Base-by-base conservation (phyloP, 2,797 vertebrate species). In the Tenualosa ilisha region DNA sequence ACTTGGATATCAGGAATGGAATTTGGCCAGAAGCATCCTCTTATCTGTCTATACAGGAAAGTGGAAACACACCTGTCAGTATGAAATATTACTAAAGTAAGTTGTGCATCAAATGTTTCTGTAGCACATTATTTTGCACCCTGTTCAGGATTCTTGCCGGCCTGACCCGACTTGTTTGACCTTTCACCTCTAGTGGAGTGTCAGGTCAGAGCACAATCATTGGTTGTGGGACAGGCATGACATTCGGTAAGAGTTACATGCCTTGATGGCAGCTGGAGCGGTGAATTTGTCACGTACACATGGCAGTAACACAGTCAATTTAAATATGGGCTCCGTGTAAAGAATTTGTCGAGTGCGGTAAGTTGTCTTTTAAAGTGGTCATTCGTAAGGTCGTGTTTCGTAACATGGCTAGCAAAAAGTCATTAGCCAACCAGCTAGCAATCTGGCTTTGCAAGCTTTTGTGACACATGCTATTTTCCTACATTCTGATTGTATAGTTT, bases 231-330 rank as follows among this genome's bases (percentile, higher is more conserved):
- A 15, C 5, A 26, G 72, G 84, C 89, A 89, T 89, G 83, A 84
- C 85, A 88, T 83, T 94, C 90, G 90, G 81, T 84, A 92, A 68
- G 86, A 91, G 88, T 91, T 90, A 85, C 12, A 37, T 61, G 13
- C 65, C 31, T 72, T 5, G 31, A 72, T 72, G 65, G 65, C 40
- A 43, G 5, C 72, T 22, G 6, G 17, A 79, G 43, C 43, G 17
- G 72, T 20, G 7, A 79, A 79, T 22, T 43, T 43, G 37, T 79
- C 40, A 79, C 72, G 72, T 46, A 79, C 40, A 79, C 72, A 79
- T 46, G 46, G 72, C 72, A 20, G 15, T 79, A 79, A 79, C 72
- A 9, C 8, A 22, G 4, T 7, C 37, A 79, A 79, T 6, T 22
- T 79, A 20, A 40, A 46, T 40, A 79, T 79, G 72, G 37, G 17